Percentiles rank a stretch among this genome's conserved stretches.
phyloP scores from a whole-genome alignment of 1,140 invertebrate species.

The Drosophila mojavensis region DNA sequence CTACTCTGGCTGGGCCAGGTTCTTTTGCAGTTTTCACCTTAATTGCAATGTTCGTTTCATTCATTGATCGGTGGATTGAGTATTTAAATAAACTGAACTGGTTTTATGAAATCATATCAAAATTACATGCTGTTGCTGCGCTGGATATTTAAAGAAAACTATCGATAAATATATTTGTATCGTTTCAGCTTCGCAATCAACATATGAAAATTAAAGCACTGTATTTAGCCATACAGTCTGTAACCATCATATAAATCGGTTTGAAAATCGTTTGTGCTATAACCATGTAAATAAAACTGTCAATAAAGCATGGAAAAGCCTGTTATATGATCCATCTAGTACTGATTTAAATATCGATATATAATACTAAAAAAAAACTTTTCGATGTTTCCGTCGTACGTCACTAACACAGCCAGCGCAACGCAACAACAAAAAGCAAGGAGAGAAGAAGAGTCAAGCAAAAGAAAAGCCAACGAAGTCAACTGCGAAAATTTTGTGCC shows the following conservation, averaged over 20 bases:
- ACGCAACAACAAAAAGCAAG: conserved; percentile 36
- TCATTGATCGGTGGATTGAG: conserved; percentile 30
- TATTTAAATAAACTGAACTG: conserved; percentile 32
- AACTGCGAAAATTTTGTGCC: conserved; percentile 39
- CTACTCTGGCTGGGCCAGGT: conserved; percentile 8
- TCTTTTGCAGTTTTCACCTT: conserved; percentile 15
- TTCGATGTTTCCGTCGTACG: conserved; percentile 30
- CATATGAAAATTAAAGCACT: neutral
- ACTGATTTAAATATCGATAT: conserved; percentile 11
- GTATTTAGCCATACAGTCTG: neutral
- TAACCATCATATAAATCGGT: neutral
- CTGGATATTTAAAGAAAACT: conserved; percentile 15
- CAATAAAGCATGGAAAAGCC: neutral
- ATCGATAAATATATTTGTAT: conserved; percentile 22
- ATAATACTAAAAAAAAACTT: conserved; percentile 1
- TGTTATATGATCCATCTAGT: neutral
- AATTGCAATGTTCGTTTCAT: conserved; percentile 28
- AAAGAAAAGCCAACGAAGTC: conserved; percentile 51
- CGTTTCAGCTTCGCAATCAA: neutral
- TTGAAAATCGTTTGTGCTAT: neutral
- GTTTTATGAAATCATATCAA: conserved; percentile 49
- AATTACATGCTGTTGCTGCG: conserved; percentile 28
- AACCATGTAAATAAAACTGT: neutral
- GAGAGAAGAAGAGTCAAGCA: conserved; percentile 35
- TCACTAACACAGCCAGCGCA: conserved; percentile 31